phyloP scores from a whole-genome alignment of 2,797 vertebrate genomes.

The Fringilla coelebs region DNA sequence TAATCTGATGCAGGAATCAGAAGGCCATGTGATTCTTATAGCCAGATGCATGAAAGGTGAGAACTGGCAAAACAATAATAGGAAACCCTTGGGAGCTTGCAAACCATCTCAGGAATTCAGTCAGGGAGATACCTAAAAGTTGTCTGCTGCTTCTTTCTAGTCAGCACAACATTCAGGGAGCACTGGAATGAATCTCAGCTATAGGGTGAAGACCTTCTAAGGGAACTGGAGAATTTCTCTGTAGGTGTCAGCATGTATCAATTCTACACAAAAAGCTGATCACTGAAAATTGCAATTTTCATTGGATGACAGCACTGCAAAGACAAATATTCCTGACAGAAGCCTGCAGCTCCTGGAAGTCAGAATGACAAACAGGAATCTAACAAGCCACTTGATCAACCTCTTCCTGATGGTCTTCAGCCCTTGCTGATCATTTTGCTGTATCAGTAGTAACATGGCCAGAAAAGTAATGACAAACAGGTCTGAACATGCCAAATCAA shows the following conservation, averaged over 20 bases:
- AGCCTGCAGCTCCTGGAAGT: neutral
- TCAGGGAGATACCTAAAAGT: neutral
- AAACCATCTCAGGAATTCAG: neutral
- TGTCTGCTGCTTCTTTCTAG: neutral
- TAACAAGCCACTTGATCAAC: neutral
- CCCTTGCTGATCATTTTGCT: neutral
- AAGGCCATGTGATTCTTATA: fast-evolving
- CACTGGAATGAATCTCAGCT: fast-evolving
- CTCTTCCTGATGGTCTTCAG: neutral
- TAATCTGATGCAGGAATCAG: neutral
- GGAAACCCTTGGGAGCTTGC: neutral
- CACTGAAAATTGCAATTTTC: fast-evolving
- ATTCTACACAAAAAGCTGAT: neutral
- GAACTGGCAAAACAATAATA: neutral
- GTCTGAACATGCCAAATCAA: neutral
- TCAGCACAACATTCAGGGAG: neutral
- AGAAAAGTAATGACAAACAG: neutral
- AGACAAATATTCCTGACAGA: neutral
- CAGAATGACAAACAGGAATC: neutral
- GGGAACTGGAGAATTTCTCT: neutral
- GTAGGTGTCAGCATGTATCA: neutral
- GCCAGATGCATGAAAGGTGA: neutral
- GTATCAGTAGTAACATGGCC: neutral
- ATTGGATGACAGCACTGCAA: neutral
- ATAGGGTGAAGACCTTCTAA: neutral